Percentiles rank a stretch among this genome's conserved stretches.
These are phyloP conservation scores for Ptychoptera albimana DNA, from an alignment of 2,888 invertebrate species.

Conservation along the genomic window DNA sequence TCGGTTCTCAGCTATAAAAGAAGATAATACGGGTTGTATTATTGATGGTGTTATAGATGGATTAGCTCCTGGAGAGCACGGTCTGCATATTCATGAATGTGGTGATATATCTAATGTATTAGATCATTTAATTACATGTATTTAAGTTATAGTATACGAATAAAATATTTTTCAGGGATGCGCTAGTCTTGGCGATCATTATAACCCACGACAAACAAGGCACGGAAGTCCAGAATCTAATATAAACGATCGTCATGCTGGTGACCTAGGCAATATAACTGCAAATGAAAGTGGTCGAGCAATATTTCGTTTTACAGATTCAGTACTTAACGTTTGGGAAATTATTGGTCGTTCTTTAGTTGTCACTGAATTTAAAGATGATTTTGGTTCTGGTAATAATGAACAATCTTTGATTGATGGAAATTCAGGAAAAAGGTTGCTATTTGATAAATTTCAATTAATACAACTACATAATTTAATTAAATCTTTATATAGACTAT, in stretches of 20 bases:
- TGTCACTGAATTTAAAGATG: slow-evolving; percentile 42
- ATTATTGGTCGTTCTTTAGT: slow-evolving; percentile 67
- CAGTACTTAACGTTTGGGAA: slow-evolving; percentile 46
- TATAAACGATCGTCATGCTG: slow-evolving; percentile 36
- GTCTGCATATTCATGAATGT: slow-evolving; percentile 45
- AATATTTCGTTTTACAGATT: slow-evolving; percentile 44
- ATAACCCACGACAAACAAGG: slow-evolving; percentile 34
- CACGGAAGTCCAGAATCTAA: slow-evolving; percentile 35
- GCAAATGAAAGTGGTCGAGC: slow-evolving; percentile 47
- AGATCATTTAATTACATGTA: too few species aligned
- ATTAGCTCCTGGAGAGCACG: slow-evolving; percentile 40
- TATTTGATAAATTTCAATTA: not conserved
- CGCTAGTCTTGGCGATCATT: slow-evolving; percentile 43
- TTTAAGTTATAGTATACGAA: too few species aligned
- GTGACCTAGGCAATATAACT: slow-evolving; percentile 47
- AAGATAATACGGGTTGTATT: slow-evolving; percentile 37
- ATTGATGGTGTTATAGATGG: slow-evolving; percentile 79
- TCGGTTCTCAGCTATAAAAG: slow-evolving; percentile 39
- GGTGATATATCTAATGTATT: slow-evolving; percentile 45
- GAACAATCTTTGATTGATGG: slow-evolving; percentile 41
- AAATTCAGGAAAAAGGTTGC: slow-evolving; percentile 43
- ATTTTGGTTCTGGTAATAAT: slow-evolving; percentile 38
- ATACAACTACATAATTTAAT: not conserved
- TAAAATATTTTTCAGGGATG: slow-evolving; percentile 24
- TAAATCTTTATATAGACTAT: slow-evolving; percentile 36